Base-by-base conservation (phyloP, 2,888 invertebrate genomes). In the Polietes domitor region DNA sequence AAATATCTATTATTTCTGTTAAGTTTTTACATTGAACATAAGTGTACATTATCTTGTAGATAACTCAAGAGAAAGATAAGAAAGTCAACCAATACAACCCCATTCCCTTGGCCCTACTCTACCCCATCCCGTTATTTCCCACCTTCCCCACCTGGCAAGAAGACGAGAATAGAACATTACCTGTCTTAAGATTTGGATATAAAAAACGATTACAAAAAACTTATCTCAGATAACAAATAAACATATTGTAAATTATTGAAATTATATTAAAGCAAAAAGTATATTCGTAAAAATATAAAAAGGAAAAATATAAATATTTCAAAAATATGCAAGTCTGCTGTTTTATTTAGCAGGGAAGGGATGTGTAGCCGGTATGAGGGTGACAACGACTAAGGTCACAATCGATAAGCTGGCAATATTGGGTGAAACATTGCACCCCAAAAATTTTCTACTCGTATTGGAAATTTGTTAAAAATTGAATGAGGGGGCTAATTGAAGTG, bases 171-270 rank as follows among this genome's bases (percentile, higher is more conserved):
- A 76, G n/a, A 71, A 72, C 75, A 78, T 81, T 81, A 81, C 75
- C 77, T 68, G 75, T 81, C 80, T 55, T 61, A 24, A 26, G 41
- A 73, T 78, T 76, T 76, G 74, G 47, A 72, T 72, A 77, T 75
- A 47, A 74, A 32, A 72, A 72, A 77, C 65, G 55, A 77, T 79
- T 68, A 84, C 76, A 55, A 50, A 65, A 4, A 81, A 81, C 72
- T 84, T 78, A 84, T 81, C 84, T 84, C 81, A 84, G 78, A 81
- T 76, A 73, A 81, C 68, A 79, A 21, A 79, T 81, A 77, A 81
- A 81, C 76, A 76, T 76, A 81, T 76, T 86, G 83, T 86, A 86
- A 83, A 86, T 86, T 86, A 82, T 71, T 86, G 86, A 89, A 87
- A 86, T 78, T 88, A 86, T 84, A 78, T 85, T 87, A 87, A 83